Percentiles rank a stretch among this genome's conserved stretches.
phyloP scores from a whole-genome alignment of 2,797 vertebrate species.

The Anableps anableps region DNA sequence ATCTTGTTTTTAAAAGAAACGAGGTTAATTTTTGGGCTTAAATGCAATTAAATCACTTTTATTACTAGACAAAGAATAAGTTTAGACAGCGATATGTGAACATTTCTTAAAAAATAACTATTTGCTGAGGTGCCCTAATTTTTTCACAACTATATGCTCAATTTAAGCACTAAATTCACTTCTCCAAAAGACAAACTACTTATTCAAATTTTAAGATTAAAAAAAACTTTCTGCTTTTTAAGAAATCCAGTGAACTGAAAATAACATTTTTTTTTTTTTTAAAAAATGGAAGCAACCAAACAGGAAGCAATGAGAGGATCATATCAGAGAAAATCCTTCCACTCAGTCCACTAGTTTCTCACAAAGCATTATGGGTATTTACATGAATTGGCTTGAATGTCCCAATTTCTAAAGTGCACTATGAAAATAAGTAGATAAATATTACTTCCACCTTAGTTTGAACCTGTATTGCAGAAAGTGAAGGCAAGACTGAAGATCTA shows the following conservation, averaged over 20 bases:
- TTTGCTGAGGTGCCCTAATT: not conserved
- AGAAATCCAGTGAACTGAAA: not conserved
- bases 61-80: not conserved
- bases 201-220: no score
- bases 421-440: not conserved
- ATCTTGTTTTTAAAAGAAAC: no score
- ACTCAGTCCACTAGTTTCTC: not conserved
- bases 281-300: not conserved
- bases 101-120: not conserved
- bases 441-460: not conserved
- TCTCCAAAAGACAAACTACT: not conserved
- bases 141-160: not conserved
- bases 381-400: slow-evolving; percentile 2
- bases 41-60: not conserved
- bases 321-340: not conserved
- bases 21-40: no score
- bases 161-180: not conserved
- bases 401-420: not conserved
- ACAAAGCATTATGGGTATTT: not conserved
- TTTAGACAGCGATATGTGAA: not conserved
- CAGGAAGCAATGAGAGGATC: not conserved
- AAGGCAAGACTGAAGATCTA: not conserved
- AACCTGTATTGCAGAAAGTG: not conserved
- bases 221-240: not conserved
- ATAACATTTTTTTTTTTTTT: no score